Conservation (phyloP, 2,797 vertebrate species). For the Todus mexicanus region DNA sequence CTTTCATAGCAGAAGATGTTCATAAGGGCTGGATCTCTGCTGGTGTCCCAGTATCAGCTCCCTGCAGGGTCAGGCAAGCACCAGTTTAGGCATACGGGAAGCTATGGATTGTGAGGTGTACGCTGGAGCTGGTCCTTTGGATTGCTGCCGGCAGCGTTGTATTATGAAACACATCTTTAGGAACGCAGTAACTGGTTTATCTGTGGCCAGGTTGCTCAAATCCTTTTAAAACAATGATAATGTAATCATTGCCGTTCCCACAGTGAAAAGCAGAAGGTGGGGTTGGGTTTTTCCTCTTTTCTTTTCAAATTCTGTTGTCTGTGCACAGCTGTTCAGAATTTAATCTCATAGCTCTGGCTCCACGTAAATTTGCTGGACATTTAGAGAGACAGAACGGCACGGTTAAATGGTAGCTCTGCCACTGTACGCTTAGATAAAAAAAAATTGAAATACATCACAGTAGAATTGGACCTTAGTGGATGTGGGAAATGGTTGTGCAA, state of each 20-base stretch:
- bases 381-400: background rate
- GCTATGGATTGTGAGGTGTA: background rate
- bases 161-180: background rate
- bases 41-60: background rate
- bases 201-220: background rate
- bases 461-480: background rate
- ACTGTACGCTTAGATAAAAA: background rate
- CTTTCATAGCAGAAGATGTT: background rate
- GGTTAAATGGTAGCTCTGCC: background rate
- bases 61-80: background rate
- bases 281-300: background rate
- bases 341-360: background rate
- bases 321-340: background rate
- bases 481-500: background rate
- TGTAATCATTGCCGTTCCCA: background rate
- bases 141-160: background rate
- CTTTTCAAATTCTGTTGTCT: background rate
- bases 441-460: background rate
- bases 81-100: background rate
- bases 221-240: background rate
- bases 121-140: rapidly evolving
- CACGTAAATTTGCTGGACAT: background rate
- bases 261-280: background rate
- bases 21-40: background rate
- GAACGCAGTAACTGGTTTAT: background rate